phyloP scores from a whole-genome alignment of 1,140 invertebrate genomes.

The Panulirus ornatus region DNA sequence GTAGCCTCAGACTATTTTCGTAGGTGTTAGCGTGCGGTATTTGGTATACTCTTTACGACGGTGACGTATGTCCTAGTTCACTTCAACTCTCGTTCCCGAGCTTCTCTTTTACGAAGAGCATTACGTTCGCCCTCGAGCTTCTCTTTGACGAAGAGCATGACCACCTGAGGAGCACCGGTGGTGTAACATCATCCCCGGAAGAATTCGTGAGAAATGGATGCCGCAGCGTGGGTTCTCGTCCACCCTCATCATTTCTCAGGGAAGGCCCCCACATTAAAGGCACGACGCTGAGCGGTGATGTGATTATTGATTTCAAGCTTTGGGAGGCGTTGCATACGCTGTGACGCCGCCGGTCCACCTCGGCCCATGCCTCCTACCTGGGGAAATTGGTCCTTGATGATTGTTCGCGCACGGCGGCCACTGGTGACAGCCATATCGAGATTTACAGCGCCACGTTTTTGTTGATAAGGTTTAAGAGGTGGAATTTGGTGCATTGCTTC shows the following conservation, averaged over 20 bases:
- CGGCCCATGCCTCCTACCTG: not conserved
- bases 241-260: not conserved
- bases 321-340: not conserved
- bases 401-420: not conserved
- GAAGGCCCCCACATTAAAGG: slow-evolving; percentile 2
- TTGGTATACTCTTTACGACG: too few relatives aligned
- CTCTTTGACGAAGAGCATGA: too few relatives aligned
- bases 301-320: slow-evolving; percentile 48
- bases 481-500: slow-evolving; percentile 15
- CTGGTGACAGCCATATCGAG: not conserved
- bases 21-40: too few relatives aligned
- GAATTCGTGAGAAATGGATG: too few relatives aligned
- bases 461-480: not conserved
- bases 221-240: not conserved
- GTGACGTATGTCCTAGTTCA: too few relatives aligned
- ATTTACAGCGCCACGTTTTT: not conserved
- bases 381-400: not conserved
- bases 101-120: too few relatives aligned
- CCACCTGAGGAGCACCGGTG: too few relatives aligned
- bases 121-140: too few relatives aligned
- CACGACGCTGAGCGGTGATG: slow-evolving; percentile 19
- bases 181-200: too few relatives aligned
- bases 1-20: too few relatives aligned
- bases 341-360: not conserved
- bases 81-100: too few relatives aligned